Evolutionary conservation across 1,140 invertebrate genomes (phyloP).

Genomic region (Habropoda laboriosa): DNA sequence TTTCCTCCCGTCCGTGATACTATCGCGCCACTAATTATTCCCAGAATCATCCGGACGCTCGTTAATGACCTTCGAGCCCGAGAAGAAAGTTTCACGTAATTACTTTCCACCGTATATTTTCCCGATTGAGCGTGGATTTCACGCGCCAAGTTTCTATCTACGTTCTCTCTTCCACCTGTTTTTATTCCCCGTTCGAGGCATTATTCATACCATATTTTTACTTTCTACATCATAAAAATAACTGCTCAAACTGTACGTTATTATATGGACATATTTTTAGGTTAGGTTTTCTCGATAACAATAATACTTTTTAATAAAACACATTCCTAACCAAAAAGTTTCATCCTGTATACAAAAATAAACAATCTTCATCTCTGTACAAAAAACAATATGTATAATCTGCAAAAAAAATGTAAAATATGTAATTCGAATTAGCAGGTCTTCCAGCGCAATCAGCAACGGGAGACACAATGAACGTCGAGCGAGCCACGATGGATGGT

Average conservation of each 20-base stretch:
- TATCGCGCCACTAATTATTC: constrained; percentile 55
- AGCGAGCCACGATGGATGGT: constrained; percentile 66
- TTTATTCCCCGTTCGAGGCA: no score
- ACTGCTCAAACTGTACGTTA: no score
- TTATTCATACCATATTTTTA: no score
- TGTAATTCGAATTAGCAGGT: constrained; percentile 36
- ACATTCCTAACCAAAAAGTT: no score
- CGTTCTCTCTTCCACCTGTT: no score
- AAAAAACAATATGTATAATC: no score
- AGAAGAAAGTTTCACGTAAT: constrained; percentile 77
- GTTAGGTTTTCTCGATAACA: no score
- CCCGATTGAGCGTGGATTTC: constrained; percentile 46
- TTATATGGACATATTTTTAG: no score
- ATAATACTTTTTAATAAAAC: no score
- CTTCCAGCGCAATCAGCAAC: constrained; percentile 30
- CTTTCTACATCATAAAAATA: no score
- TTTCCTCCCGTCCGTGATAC: constrained; percentile 46
- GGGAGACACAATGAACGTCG: constrained; percentile 63
- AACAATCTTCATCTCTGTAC: no score
- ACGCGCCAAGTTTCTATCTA: constrained; percentile 58
- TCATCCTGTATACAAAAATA: no score
- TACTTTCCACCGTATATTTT: constrained; percentile 75
- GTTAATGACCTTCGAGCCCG: constrained; percentile 78
- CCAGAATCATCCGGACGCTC: constrained; percentile 55
- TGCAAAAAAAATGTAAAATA: not conserved